Conservation (phyloP, 2,113 vertebrate genomes). For the Pterocles gutturalis region DNA sequence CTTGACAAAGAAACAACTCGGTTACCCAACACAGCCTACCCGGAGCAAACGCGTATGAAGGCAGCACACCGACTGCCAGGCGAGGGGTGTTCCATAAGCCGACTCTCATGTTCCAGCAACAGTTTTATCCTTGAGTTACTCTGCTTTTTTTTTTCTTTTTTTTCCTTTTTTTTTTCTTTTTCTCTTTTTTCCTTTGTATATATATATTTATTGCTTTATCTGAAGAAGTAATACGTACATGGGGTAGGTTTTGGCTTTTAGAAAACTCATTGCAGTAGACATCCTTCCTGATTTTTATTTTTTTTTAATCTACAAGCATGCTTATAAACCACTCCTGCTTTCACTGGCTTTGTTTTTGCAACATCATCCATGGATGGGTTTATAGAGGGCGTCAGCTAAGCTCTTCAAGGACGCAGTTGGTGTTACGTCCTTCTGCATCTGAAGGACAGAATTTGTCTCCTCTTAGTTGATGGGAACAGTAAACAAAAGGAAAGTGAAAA, state of each 20-base stretch:
- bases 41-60: neutral
- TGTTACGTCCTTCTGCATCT: neutral
- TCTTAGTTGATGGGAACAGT: neutral
- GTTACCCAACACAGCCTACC: neutral
- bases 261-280: neutral
- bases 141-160: neutral
- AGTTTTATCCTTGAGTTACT: neutral
- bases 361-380: neutral
- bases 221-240: neutral
- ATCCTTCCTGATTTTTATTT: neutral
- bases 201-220: too few relatives aligned
- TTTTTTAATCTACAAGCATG: neutral
- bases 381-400: neutral
- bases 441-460: neutral
- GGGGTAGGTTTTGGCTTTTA: neutral
- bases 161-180: neutral
- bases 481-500: neutral
- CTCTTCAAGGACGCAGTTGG: rapidly evolving
- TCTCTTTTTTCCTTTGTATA: neutral
- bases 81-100: neutral
- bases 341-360: neutral
- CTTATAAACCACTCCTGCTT: neutral
- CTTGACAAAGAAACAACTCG: neutral
- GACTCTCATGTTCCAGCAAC: neutral
- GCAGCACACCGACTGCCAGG: neutral